phyloP scores from a whole-genome alignment of 2,113 vertebrate species.

The Spilogale gracilis region DNA sequence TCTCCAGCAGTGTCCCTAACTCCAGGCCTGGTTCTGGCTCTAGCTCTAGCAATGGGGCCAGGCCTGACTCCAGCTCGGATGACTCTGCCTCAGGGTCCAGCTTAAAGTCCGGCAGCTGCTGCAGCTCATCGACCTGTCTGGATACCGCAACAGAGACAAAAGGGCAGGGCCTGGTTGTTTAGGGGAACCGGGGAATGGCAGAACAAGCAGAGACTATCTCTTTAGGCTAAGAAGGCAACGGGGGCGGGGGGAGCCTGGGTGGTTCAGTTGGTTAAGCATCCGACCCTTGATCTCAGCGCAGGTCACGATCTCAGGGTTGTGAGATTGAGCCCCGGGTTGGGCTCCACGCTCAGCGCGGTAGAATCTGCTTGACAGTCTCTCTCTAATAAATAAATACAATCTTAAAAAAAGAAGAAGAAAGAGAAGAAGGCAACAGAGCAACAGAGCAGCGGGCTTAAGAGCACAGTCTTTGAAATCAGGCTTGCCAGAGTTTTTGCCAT shows the following conservation, averaged over 20 bases:
- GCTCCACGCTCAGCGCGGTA: not conserved
- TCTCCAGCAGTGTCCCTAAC: not conserved
- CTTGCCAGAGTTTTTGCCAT: not conserved
- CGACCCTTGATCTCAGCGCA: not conserved
- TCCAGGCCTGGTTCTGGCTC: not conserved
- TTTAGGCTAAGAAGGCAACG: not conserved
- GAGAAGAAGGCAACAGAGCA: not conserved
- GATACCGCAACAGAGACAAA: not conserved
- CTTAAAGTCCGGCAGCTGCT: constrained; percentile 33
- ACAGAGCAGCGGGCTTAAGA: not conserved
- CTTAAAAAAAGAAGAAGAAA: not conserved
- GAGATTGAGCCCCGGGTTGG: not conserved
- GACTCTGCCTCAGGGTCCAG: constrained; percentile 16
- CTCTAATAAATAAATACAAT: not conserved
- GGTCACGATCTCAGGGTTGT: not conserved
- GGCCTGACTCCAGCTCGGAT: not conserved
- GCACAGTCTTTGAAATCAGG: not conserved
- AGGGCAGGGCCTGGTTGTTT: not conserved
- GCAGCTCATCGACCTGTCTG: constrained; percentile 79
- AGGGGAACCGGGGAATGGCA: not conserved
- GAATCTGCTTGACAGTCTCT: not conserved
- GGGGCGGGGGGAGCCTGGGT: not conserved
- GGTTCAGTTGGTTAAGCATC: not conserved
- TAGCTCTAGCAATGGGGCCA: not conserved
- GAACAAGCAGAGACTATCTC: not conserved